Evolutionary conservation across 2,888 invertebrate species (phyloP), one percentile per base, ranked within the genome.

Genomic region (Conops quadrifasciatus): DNA sequence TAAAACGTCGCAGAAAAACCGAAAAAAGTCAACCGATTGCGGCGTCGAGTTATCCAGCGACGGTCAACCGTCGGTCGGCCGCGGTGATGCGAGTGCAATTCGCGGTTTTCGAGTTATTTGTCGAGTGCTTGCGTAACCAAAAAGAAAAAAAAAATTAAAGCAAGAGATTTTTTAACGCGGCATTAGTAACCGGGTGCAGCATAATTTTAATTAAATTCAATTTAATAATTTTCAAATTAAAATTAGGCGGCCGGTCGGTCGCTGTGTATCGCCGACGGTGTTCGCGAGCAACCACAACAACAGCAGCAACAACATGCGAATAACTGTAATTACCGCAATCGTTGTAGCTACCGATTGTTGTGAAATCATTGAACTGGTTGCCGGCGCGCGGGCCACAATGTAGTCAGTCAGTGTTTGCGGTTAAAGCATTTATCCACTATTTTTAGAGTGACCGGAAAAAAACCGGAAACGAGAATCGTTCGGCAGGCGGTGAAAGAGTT

Each of bases 31-130:
- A 15, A 49, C 24, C 26, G 16, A 21, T 24, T 58, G 7, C 56
- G 43, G 47, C 63, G 43, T 21, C 51, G 28, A 59, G 60, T 49
- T 49, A 60, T 53, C 71, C 43, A 65, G 66, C 66, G 51, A 19
- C 71, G 71, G 49, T 24, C 58, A 16, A 1, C 36, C 60, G 65
- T 70, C n/a, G 43, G 24, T 36, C 30, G 47, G 16, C 59, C 47
- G 28, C 26, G 60, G 62, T 53, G 19, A 36, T 15, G 51, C 62
- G 30, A 36, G 36, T 36, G 9, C 36, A 36, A 28, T 49, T 51
- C 68, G 68, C 60, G 68, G 68, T 68, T 62, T 36, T 16, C 60
- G 51, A 51, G 68, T 30, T 51, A 30, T 36, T 36, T 36, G 36
- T 36, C 36, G 36, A 36, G 9, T 9, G 5, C 36, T 4, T 36